A percentile compares a stretch with the other conserved stretches of the same genome.
Evolutionary conservation across 1,140 invertebrate genomes (phyloP).

Genomic region (Lethocerus indicus): DNA sequence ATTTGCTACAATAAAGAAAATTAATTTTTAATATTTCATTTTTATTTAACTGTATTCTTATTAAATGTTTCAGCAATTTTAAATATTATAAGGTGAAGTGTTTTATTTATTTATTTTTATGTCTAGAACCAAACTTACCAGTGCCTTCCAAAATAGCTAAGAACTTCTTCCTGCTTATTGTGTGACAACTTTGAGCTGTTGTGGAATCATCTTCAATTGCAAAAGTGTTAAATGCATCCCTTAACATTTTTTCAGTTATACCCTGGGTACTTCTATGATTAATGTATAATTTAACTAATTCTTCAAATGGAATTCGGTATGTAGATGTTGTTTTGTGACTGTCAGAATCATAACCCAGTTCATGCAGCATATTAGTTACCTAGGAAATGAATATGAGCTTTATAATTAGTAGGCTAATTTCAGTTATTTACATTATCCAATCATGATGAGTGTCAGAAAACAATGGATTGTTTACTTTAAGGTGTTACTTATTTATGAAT

Average conservation of each 20-base stretch:
- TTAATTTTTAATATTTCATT: too few relatives aligned
- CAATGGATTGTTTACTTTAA: conserved; percentile 13
- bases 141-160: not conserved
- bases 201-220: not conserved
- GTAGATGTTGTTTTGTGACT: conserved; percentile 22
- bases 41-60: too few relatives aligned
- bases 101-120: not conserved
- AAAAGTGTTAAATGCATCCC: not conserved
- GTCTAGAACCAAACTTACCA: not conserved
- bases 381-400: not conserved
- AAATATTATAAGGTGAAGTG: not conserved
- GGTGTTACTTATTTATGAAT: not conserved
- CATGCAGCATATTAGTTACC: not conserved
- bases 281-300: conserved; percentile 30
- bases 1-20: too few relatives aligned
- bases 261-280: conserved; percentile 25
- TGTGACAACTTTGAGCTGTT: not conserved
- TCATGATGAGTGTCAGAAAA: not conserved
- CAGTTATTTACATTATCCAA: not conserved
- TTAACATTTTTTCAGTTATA: not conserved
- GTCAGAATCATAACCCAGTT: not conserved
- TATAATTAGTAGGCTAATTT: not conserved
- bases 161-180: not conserved
- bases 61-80: too few relatives aligned
- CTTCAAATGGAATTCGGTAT: conserved; percentile 26